A percentile compares a stretch with the other conserved stretches of the same genome.
These are phyloP conservation scores for Heliocidaris tuberculata DNA, from an alignment of 35 echinoderm and acorn worm genomes.

Conservation along the genomic window DNA sequence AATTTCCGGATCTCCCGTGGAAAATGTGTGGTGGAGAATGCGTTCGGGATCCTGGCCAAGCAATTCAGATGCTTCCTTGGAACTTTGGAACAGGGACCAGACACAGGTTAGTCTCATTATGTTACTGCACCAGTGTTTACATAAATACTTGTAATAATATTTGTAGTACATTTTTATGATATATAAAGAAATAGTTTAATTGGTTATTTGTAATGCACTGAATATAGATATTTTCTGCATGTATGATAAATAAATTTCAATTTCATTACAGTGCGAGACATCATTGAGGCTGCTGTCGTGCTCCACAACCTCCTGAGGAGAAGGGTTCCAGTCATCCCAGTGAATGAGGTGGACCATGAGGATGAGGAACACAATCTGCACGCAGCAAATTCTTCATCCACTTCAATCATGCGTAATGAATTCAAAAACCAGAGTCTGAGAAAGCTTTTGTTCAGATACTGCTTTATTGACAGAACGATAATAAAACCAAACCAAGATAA, in stretches of 20 bases:
- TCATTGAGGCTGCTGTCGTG: neutral
- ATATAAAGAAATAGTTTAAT: neutral
- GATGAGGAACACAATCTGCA: conserved; percentile 38
- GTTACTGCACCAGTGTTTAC: neutral
- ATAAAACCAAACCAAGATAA: neutral
- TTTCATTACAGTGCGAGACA: too few relatives aligned
- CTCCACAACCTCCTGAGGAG: conserved; percentile 30
- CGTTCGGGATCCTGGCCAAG: conserved; percentile 44
- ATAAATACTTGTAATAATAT: too few relatives aligned
- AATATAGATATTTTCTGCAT: too few relatives aligned
- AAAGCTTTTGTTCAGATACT: neutral
- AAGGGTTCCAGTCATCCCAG: neutral
- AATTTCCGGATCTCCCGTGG: conserved; percentile 45
- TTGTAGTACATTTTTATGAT: too few relatives aligned
- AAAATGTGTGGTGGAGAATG: neutral
- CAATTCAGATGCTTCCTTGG: conserved; percentile 32
- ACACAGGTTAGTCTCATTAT: neutral
- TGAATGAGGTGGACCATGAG: conserved; percentile 10
- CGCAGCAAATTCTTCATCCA: neutral
- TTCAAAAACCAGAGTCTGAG: neutral
- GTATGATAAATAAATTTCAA: too few relatives aligned
- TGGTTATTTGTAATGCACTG: neutral
- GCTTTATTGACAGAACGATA: neutral
- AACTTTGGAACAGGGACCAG: neutral
- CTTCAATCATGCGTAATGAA: neutral